Base-by-base conservation (phyloP, 2,888 invertebrate species). In the Leptarthrus brevirostris region DNA sequence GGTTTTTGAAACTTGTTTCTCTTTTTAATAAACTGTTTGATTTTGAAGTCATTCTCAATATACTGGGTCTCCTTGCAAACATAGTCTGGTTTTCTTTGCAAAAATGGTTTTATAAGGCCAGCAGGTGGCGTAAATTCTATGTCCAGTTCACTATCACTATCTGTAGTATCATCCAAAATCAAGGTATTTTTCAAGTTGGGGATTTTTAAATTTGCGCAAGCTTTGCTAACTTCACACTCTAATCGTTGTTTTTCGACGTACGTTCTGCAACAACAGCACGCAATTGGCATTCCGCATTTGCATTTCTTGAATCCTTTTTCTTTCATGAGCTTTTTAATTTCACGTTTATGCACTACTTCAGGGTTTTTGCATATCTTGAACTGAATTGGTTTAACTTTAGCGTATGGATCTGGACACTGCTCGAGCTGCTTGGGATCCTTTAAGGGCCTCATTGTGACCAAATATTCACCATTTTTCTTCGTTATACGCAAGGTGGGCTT, bases 91-190 rank as follows among this genome's bases (percentile, higher is more conserved):
- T 83, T 83, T 2, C 85, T 82, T 64, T 86, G 85, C 8, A 88
- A 86, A 73, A 88, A 86, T 1, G 90, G 86, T 77, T 88, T 89
- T 66, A 91, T 89, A 44, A 91, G 86, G 0, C 90, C 91, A 49
- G 90, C 91, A 0, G 91, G 91, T 0, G 91, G 91, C 0, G 91
- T 91, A 70, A 91, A 91, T 75, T 91, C 91, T 47, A 91, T 90
- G 79, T 91, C 91, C 83, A 90, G 87, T 73, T 91, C 91, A 1
- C 89, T 89, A 75, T 90, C 90, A 20, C 81, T 83, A 18, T 84
- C 84, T 8, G 81, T 80, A 6, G 83, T 83, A 16, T 84, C 84
- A 0, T 84, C 80, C 0, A 84, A 77, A 0, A 82, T 78, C 14
- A 84, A 75, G 0, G 77, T 76, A 5, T 82, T 77, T 24, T 79